Evolutionary conservation across 2,888 invertebrate genomes (phyloP).

Genomic region (Drosophila conformis): DNA sequence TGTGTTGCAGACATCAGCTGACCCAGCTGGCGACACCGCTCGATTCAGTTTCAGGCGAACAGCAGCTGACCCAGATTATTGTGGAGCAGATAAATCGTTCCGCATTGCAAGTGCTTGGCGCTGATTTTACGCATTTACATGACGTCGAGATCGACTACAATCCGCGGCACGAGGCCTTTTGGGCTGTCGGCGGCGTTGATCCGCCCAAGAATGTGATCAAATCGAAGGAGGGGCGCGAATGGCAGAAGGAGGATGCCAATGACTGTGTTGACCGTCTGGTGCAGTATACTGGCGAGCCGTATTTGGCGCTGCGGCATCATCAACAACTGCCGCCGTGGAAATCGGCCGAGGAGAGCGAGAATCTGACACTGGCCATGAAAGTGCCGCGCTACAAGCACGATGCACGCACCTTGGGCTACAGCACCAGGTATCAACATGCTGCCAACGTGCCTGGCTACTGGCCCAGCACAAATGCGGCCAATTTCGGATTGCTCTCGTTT

Average conservation of each 20-base stretch:
- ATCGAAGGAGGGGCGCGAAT: slow-evolving; percentile 84
- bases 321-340: slow-evolving; percentile 89
- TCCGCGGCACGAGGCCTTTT: slow-evolving; percentile 93
- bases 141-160: slow-evolving; percentile 89
- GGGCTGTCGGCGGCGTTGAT: slow-evolving; percentile 91
- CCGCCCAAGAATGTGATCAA: slow-evolving; percentile 86
- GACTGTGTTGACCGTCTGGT: slow-evolving; percentile 88
- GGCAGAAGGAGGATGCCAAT: slow-evolving; percentile 85
- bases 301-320: slow-evolving; percentile 89
- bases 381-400: slow-evolving; percentile 87
- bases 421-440: slow-evolving; percentile 87
- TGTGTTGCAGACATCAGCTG: slow-evolving; percentile 38
- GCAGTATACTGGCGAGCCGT: slow-evolving; percentile 89
- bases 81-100: slow-evolving; percentile 90
- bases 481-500: slow-evolving; percentile 92
- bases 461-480: slow-evolving; percentile 90
- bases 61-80: slow-evolving; percentile 84
- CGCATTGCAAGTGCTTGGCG: slow-evolving; percentile 87
- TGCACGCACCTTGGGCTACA: slow-evolving; percentile 88
- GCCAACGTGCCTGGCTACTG: slow-evolving; percentile 93
- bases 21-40: slow-evolving; percentile 24
- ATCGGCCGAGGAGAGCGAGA: slow-evolving; percentile 86
- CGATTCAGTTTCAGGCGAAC: slow-evolving; percentile 59
- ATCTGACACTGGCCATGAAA: slow-evolving; percentile 83
- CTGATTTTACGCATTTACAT: slow-evolving; percentile 87